Evolutionary conservation across 2,797 vertebrate species (phyloP), one percentile per base, ranked within the genome.

Genomic region (Amniataba percoides): DNA sequence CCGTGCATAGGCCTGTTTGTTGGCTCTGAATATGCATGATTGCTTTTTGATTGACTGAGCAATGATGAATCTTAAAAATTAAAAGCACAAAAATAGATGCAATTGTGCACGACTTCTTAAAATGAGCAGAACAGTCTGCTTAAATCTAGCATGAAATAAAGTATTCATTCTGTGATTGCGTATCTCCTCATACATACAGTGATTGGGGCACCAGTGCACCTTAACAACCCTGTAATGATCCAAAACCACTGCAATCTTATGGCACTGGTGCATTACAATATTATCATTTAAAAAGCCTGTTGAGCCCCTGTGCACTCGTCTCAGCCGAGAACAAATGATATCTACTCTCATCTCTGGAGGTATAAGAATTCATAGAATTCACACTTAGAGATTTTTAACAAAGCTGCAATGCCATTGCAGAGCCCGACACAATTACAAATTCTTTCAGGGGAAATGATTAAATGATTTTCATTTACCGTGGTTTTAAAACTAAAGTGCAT

Each of bases 71-170:
- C 39, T 79, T 77, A 34, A 81, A 84, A 84, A 89, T 85, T 76
- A 62, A 83, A 87, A 74, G 31, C 57, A 74, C 57, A 78, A 80
- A 69, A 83, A 83, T 64, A 62, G 55, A 75, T 43, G 76, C 76
- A 86, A 69, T 71, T 79, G 84, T 83, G 86, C 85, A 71, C 68
- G 8, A 78, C 76, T 67, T 63, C 59, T 74, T 42, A 53, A 85
- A 88, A 91, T 75, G 78, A 85, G 81, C 57, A 45, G 76, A 80
- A 63, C 74, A 76, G 63, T 39, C 87, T 72, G 70, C 80, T 81
- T 80, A 90, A 93, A 90, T 90, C 87, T 92, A 92, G 82, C 92
- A 89, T 94, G 91, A 93, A 92, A 92, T 91, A 92, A 88, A 81
- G 80, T 84, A 85, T 93, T 91, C 87, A 80, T 80, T 84, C 77